These are phyloP conservation scores for Panorpa germanica DNA, from an alignment of 2,888 invertebrate genomes.

Conservation along the genomic window DNA sequence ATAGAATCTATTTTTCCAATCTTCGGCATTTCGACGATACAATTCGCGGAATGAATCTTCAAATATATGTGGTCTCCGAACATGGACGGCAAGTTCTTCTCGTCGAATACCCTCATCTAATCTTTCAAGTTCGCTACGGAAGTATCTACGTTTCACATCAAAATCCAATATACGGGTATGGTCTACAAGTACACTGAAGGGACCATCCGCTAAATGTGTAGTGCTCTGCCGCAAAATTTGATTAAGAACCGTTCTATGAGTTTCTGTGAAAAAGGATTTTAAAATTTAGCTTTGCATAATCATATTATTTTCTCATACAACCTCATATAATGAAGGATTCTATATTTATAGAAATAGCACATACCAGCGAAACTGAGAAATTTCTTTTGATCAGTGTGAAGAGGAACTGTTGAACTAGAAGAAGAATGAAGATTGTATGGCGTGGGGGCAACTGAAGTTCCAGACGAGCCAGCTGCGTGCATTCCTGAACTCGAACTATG, in stretches of 20 bases:
- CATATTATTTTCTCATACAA: no score
- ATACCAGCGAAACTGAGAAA: constrained; percentile 62
- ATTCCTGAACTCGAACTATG: constrained; percentile 14
- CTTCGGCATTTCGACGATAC: constrained; percentile 60
- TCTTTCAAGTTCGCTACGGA: constrained; percentile 69
- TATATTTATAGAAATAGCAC: constrained; percentile 8
- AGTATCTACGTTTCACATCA: constrained; percentile 74
- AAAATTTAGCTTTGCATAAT: no score
- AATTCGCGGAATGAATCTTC: constrained; percentile 79
- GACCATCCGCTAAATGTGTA: constrained; percentile 63
- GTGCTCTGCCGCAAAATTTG: constrained; percentile 71
- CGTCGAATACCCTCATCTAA: constrained; percentile 60
- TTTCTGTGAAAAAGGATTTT: constrained; percentile 31
- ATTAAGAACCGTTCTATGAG: constrained; percentile 72
- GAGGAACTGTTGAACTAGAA: constrained; percentile 15
- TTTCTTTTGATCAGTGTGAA: constrained; percentile 48
- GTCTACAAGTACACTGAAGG: constrained; percentile 73
- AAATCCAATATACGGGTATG: constrained; percentile 77
- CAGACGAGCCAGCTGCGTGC: constrained; percentile 16
- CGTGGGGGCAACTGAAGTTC: constrained; percentile 10
- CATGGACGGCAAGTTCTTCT: constrained; percentile 74
- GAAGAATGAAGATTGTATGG: no score
- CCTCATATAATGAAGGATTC: no score
- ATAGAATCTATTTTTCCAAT: constrained; percentile 85
- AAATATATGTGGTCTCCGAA: constrained; percentile 65